Percentiles rank a stretch among this genome's conserved stretches.
phyloP scores from a whole-genome alignment of 2,113 vertebrate genomes.

The Varanus komodoensis region DNA sequence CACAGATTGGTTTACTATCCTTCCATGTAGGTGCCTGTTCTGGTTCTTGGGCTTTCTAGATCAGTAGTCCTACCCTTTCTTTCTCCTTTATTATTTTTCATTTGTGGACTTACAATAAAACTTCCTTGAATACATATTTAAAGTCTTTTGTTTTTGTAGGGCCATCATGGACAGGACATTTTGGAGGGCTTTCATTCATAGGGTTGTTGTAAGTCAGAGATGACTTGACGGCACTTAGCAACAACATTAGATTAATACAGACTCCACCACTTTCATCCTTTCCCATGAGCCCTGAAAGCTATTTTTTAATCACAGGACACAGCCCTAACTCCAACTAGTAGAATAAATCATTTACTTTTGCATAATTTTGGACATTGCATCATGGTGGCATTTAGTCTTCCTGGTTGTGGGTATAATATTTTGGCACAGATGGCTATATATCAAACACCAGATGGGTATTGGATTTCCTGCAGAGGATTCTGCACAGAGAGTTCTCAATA shows the following conservation, averaged over 20 bases:
- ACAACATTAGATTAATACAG: neutral
- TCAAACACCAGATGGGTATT: conserved; percentile 16
- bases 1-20: neutral
- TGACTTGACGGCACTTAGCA: no score
- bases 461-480: conserved; percentile 24
- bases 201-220: no score
- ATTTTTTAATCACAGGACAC: neutral
- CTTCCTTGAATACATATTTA: neutral
- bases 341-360: neutral
- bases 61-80: neutral
- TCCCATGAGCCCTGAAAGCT: neutral
- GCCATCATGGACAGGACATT: no score
- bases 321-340: neutral
- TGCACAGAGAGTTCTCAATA: conserved; percentile 24
- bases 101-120: neutral
- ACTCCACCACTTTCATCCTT: neutral
- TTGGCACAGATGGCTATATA: neutral
- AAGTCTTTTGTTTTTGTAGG: neutral
- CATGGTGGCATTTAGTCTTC: conserved; percentile 1
- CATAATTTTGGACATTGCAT: neutral
- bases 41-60: neutral
- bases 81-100: neutral
- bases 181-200: no score
- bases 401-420: neutral
- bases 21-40: neutral